Conservation (phyloP, 2,797 vertebrate genomes). For the Pitangus sulphuratus region DNA sequence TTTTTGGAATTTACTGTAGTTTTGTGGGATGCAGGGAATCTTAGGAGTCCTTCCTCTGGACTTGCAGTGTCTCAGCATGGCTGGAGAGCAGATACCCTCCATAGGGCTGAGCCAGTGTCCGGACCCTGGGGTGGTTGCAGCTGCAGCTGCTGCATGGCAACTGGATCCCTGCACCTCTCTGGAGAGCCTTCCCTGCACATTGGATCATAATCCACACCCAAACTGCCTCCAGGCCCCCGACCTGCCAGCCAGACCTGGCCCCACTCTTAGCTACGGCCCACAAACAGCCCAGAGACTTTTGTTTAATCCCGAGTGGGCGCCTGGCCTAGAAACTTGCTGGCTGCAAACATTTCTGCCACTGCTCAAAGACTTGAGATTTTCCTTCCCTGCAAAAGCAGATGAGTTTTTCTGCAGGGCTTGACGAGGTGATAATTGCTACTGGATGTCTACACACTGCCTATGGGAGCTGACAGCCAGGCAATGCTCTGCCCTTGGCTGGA, state of each 20-base stretch:
- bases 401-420: background rate
- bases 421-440: slow-evolving; percentile 25
- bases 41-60: background rate
- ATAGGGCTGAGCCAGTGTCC: background rate
- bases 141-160: background rate
- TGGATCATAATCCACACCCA: background rate
- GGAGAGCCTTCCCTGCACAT: background rate
- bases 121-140: background rate
- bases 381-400: background rate
- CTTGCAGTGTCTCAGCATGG: background rate
- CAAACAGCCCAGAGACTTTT: background rate
- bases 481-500: background rate
- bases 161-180: background rate
- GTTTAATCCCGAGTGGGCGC: background rate
- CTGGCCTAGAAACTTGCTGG: slow-evolving; percentile 42
- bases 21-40: background rate
- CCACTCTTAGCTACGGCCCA: background rate
- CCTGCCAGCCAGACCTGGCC: background rate
- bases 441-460: background rate
- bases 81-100: background rate
- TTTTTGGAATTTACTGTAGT: background rate
- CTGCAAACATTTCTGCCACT: slow-evolving; percentile 17
- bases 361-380: background rate
- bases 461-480: background rate
- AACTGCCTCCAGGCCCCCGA: background rate